Conservation (phyloP, 2,888 invertebrate species). For the Ptychoptera contaminata region DNA sequence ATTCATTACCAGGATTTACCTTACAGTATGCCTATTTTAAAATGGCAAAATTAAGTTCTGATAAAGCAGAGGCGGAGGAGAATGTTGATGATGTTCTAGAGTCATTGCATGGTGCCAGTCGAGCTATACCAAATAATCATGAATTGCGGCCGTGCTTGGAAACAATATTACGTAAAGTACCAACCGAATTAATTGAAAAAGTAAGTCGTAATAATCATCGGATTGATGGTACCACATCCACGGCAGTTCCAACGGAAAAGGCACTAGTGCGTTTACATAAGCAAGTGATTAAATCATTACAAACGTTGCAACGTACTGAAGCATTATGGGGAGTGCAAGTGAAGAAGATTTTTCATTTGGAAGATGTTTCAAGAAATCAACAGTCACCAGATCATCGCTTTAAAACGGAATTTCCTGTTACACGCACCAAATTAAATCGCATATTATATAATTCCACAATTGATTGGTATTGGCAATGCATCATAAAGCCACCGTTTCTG, state of each 20-base stretch:
- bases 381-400: constrained; percentile 39
- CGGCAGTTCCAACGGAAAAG: constrained; percentile 61
- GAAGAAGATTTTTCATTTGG: constrained; percentile 61
- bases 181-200: constrained; percentile 57
- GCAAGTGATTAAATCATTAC: constrained; percentile 81
- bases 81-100: constrained; percentile 88
- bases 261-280: constrained; percentile 79
- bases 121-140: constrained; percentile 59
- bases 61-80: constrained; percentile 95
- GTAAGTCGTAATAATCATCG: constrained; percentile 42
- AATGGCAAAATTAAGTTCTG: constrained; percentile 82
- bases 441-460: constrained; percentile 49
- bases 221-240: constrained; percentile 35
- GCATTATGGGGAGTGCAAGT: constrained; percentile 86
- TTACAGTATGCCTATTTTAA: constrained; percentile 82
- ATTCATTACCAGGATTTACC: constrained; percentile 69
- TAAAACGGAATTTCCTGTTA: constrained; percentile 53
- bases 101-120: constrained; percentile 68
- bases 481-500: constrained; percentile 59
- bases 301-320: constrained; percentile 84
- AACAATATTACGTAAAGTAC: constrained; percentile 78
- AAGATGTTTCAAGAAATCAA: constrained; percentile 70
- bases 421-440: constrained; percentile 40
- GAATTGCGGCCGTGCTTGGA: constrained; percentile 67
- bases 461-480: constrained; percentile 96